phyloP scores from a whole-genome alignment of 2,113 vertebrate species.

The Sinosuthora webbiana region DNA sequence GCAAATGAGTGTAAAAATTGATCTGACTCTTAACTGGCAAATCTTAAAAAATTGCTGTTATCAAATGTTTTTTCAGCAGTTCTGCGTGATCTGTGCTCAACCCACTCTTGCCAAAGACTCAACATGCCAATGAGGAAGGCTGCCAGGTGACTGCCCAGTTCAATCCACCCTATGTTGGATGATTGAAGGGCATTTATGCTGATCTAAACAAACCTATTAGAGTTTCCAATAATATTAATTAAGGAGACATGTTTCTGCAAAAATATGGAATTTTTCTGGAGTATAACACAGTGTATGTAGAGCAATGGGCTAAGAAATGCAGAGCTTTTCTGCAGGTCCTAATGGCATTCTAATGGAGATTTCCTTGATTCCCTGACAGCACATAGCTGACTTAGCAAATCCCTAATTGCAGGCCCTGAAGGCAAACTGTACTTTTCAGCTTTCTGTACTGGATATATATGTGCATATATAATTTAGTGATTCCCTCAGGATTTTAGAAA shows the following conservation, averaged over 20 bases:
- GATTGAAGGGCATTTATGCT: background rate
- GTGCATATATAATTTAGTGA: slow-evolving; percentile 54
- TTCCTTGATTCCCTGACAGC: slow-evolving; percentile 39
- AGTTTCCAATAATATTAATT: background rate
- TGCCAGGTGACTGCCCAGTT: background rate
- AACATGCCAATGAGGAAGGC: background rate
- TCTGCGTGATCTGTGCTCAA: background rate
- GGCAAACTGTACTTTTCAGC: slow-evolving; percentile 49
- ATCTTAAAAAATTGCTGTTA: background rate
- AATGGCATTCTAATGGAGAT: slow-evolving; percentile 54
- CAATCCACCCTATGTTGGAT: background rate
- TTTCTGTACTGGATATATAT: slow-evolving; percentile 31
- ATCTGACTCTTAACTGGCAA: background rate
- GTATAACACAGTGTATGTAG: background rate
- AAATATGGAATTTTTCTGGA: background rate
- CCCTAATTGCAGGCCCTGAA: slow-evolving; percentile 55
- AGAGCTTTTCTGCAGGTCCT: slow-evolving; percentile 24
- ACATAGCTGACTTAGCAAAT: slow-evolving; percentile 58
- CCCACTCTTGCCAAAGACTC: background rate
- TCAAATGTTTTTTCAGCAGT: background rate
- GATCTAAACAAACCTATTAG: slow-evolving; percentile 20
- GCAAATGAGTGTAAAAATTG: background rate
- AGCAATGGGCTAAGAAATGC: slow-evolving; percentile 18
- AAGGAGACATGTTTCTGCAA: slow-evolving; percentile 5
- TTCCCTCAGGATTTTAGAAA: slow-evolving; percentile 43